phyloP scores from a whole-genome alignment of 53 echinoderm and acorn worm species.

The Temnopleurus reevesii region DNA sequence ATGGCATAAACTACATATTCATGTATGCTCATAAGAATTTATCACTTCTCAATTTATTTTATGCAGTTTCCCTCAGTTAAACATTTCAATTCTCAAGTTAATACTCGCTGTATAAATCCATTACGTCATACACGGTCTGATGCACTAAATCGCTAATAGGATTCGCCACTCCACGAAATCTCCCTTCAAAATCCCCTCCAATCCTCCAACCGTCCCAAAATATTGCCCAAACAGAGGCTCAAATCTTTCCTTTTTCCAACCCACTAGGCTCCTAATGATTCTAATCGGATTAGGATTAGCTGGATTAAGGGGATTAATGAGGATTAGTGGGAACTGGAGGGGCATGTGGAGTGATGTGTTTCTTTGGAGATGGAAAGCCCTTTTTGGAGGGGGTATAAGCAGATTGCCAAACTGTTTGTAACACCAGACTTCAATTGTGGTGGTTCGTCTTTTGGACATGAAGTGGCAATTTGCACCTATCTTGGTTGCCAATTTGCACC shows the following conservation, averaged over 20 bases:
- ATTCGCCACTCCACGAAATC: not conserved
- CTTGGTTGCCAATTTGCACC: too few species aligned
- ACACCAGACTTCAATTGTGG: not conserved
- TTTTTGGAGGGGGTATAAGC: not conserved
- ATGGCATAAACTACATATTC: too few species aligned
- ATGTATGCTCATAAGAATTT: too few species aligned
- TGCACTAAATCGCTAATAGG: not conserved
- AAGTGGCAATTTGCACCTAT: not conserved
- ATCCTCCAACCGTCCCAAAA: not conserved
- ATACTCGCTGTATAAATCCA: not conserved
- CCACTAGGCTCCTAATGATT: slow-evolving; percentile 21
- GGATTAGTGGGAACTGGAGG: not conserved
- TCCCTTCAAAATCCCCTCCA: not conserved
- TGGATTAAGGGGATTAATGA: not conserved
- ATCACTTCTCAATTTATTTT: not conserved
- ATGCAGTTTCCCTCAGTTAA: not conserved
- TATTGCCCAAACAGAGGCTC: not conserved
- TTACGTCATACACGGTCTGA: not conserved
- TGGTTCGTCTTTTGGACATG: not conserved
- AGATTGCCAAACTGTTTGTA: not conserved
- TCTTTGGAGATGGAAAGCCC: not conserved
- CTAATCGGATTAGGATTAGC: slow-evolving; percentile 31
- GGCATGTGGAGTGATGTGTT: not conserved
- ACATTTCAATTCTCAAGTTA: not conserved
- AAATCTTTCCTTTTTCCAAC: not conserved